Evolutionary conservation across 2,888 invertebrate genomes (phyloP).

Genomic region (Falcaria lacertinaria): DNA sequence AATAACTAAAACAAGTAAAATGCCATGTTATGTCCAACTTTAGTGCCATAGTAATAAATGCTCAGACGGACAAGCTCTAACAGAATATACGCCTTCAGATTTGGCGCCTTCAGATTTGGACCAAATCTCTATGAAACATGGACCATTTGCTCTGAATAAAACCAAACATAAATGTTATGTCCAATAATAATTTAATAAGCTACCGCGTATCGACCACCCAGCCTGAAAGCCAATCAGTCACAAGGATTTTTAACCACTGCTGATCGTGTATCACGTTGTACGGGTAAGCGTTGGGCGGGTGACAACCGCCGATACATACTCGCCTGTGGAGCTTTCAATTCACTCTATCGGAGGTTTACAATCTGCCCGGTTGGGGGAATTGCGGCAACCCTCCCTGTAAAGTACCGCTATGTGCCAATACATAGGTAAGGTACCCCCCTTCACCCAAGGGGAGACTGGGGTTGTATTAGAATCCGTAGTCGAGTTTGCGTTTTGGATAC

Average conservation of each 20-base stretch:
- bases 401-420: slow-evolving; percentile 27
- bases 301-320: slow-evolving; percentile 58
- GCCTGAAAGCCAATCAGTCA: slow-evolving; percentile 18
- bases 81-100: no score
- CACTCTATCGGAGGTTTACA: slow-evolving; percentile 75
- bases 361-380: slow-evolving; percentile 74
- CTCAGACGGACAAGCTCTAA: no score
- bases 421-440: slow-evolving; percentile 49
- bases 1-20: no score
- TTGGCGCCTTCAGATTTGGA: no score
- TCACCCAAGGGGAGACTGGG: slow-evolving; percentile 42
- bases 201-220: background rate
- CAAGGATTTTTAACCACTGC: slow-evolving; percentile 7
- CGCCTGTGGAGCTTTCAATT: slow-evolving; percentile 68
- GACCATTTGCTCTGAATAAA: no score
- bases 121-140: no score
- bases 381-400: slow-evolving; percentile 66
- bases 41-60: no score
- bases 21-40: no score
- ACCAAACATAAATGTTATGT: no score
- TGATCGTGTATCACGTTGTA: slow-evolving; percentile 9
- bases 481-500: slow-evolving; percentile 39
- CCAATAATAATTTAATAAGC: background rate
- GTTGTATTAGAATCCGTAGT: slow-evolving; percentile 70
- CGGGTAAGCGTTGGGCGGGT: slow-evolving; percentile 24